Conservation (phyloP, 2,113 vertebrate genomes). For the Oryctolagus cuniculus region DNA sequence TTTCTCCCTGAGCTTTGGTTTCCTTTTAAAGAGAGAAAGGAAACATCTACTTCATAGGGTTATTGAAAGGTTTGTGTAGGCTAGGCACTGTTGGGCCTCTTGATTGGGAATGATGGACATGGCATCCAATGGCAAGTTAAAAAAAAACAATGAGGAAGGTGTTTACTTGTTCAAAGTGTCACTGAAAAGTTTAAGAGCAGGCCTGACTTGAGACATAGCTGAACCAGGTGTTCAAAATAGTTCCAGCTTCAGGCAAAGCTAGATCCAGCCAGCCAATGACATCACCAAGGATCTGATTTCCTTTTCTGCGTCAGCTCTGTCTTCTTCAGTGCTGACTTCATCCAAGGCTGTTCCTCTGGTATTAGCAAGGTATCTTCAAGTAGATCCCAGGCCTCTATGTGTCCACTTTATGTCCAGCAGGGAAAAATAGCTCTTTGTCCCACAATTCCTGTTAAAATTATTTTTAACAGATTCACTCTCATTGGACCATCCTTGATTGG, state of each 20-base stretch:
- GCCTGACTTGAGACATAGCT: neutral
- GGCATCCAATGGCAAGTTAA: neutral
- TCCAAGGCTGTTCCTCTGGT: neutral
- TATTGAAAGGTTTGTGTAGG: neutral
- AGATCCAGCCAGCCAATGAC: neutral
- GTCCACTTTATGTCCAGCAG: neutral
- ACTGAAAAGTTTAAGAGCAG: neutral
- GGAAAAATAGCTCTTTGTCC: constrained; percentile 5
- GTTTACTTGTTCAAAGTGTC: neutral
- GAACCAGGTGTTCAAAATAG: neutral
- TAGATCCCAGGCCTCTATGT: neutral
- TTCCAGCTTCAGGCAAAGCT: constrained; percentile 21
- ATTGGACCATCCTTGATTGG: neutral
- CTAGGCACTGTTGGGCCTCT: neutral
- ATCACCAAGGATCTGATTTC: neutral
- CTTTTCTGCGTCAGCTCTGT: neutral
- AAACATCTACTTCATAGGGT: neutral
- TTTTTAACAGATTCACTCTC: neutral
- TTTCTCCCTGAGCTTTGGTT: neutral
- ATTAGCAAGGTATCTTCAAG: neutral
- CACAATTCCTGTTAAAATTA: constrained; percentile 5
- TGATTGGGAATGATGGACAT: neutral
- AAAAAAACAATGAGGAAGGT: neutral
- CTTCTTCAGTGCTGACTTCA: neutral
- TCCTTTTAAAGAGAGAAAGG: neutral